These are phyloP conservation scores for Datnioides undecimradiatus DNA, from an alignment of 2,113 vertebrate species.

Conservation along the genomic window DNA sequence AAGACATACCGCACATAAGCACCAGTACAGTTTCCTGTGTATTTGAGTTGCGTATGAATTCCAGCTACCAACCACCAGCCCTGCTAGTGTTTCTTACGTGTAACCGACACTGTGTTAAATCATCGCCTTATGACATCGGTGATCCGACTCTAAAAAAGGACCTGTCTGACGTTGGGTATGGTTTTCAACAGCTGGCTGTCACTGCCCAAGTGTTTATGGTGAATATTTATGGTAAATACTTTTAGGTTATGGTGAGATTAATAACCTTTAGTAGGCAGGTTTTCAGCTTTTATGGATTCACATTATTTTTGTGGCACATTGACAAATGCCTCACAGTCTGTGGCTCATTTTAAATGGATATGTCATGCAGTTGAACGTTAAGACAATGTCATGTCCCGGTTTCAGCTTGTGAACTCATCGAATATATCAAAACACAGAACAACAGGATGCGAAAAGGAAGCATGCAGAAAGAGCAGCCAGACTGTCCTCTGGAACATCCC, in stretches of 20 bases:
- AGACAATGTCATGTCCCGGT: not conserved
- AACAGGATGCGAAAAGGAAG: slow-evolving; percentile 46
- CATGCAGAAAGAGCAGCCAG: slow-evolving; percentile 13
- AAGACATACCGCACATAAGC: slow-evolving; percentile 19
- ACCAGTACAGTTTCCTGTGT: slow-evolving; percentile 5
- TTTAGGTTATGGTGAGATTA: not conserved
- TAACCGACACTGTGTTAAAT: slow-evolving; percentile 59
- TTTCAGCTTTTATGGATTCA: slow-evolving; percentile 20
- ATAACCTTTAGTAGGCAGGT: slow-evolving; percentile 6
- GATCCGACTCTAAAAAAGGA: slow-evolving; percentile 51
- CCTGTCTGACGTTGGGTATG: slow-evolving; percentile 11
- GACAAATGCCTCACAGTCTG: not conserved
- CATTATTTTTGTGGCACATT: not conserved
- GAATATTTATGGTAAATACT: slow-evolving; percentile 23
- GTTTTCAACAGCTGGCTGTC: slow-evolving; percentile 53
- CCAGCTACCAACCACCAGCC: slow-evolving; percentile 1
- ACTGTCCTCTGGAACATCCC: slow-evolving; percentile 41
- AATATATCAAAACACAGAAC: slow-evolving; percentile 4
- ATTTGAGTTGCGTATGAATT: slow-evolving; percentile 6
- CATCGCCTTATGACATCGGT: slow-evolving; percentile 39
- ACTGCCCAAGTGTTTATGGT: slow-evolving; percentile 49
- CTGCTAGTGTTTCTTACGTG: slow-evolving; percentile 44
- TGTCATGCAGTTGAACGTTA: too few species aligned
- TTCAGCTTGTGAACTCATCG: slow-evolving; percentile 5
- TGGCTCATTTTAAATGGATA: not conserved